Evolutionary conservation across 2,113 vertebrate genomes (phyloP).

Genomic region (Galemys pyrenaicus): DNA sequence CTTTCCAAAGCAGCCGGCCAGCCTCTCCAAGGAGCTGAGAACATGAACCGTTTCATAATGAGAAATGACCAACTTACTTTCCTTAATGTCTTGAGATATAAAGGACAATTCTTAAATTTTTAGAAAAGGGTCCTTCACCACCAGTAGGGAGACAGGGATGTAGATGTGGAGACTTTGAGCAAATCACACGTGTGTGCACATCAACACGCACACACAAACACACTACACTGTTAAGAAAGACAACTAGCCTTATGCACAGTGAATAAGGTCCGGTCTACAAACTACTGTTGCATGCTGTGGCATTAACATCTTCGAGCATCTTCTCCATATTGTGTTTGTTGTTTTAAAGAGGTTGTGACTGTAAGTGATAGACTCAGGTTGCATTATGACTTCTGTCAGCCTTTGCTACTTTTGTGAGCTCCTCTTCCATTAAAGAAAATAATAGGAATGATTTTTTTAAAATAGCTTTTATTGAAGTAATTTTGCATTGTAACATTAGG

Average conservation of each 20-base stretch:
- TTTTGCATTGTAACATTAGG: no score
- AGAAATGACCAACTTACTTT: constrained; percentile 59
- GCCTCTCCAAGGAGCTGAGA: constrained; percentile 50
- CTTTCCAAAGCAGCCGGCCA: constrained; percentile 50
- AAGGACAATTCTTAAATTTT: constrained; percentile 38
- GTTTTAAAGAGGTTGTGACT: constrained; percentile 61
- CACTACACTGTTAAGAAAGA: neutral
- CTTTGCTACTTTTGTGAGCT: neutral
- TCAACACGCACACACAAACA: neutral
- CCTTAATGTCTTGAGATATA: constrained; percentile 19
- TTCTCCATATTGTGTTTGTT: neutral
- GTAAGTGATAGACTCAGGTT: constrained; percentile 59
- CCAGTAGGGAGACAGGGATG: neutral
- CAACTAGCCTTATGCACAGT: neutral
- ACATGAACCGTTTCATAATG: constrained; percentile 64
- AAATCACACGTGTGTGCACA: neutral
- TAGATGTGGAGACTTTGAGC: neutral
- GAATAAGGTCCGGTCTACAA: neutral
- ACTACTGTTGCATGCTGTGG: neutral
- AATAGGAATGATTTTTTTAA: neutral
- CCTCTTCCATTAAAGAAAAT: neutral
- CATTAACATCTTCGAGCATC: constrained; percentile 35
- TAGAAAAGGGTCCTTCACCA: constrained; percentile 25
- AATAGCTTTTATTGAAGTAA: no score
- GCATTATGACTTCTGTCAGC: neutral